Conservation (phyloP, 2,797 vertebrate genomes). For the Anguilla obscura region DNA sequence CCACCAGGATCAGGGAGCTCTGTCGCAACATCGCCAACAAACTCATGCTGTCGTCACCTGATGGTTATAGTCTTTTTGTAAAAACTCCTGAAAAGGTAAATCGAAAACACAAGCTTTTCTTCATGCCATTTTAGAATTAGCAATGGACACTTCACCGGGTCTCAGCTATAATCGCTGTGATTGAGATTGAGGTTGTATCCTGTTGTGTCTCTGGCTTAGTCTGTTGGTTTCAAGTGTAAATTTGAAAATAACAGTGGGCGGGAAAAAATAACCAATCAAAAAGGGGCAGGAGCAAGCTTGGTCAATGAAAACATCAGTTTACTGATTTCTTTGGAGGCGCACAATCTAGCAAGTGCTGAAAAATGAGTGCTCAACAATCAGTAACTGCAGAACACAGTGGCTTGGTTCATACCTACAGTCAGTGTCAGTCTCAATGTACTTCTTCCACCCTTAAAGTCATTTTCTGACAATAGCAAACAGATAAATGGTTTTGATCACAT, state of each 20-base stretch:
- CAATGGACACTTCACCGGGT: not conserved
- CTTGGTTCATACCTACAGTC: not conserved
- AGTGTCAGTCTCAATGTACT: not conserved
- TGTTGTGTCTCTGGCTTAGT: not conserved
- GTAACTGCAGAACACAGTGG: not conserved
- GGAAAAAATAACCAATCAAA: not conserved
- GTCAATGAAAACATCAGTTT: not conserved
- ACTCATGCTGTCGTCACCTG: constrained; percentile 79
- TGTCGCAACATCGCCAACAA: constrained; percentile 73
- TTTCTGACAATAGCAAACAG: not conserved
- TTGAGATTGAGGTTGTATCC: not conserved
- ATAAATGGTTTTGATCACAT: not conserved
- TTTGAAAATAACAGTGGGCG: not conserved
- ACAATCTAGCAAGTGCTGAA: not conserved
- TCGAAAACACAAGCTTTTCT: not conserved
- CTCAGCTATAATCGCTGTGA: not conserved
- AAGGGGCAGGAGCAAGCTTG: not conserved
- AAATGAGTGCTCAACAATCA: not conserved
- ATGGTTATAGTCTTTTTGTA: constrained; percentile 93
- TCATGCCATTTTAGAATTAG: not conserved
- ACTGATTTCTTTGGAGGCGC: not conserved
- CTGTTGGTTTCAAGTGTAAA: not conserved
- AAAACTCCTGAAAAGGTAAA: constrained; percentile 90
- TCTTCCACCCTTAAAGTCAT: not conserved
- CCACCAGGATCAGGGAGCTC: constrained; percentile 79